A percentile compares a stretch with the other conserved stretches of the same genome.
phyloP scores from a whole-genome alignment of 53 echinoderm and acorn worm genomes.

The Astropecten irregularis region DNA sequence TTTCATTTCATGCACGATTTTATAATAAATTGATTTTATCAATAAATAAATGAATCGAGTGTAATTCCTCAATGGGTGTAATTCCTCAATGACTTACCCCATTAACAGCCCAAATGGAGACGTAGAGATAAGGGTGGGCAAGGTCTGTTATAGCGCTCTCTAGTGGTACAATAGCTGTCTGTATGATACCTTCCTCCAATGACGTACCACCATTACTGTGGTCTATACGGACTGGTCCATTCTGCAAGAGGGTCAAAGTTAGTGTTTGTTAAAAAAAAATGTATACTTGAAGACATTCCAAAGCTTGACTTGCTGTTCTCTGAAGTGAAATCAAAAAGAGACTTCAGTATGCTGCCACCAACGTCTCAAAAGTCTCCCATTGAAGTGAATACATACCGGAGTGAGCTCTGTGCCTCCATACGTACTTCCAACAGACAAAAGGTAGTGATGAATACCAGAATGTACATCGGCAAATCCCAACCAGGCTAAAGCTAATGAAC shows the following conservation, averaged over 20 bases:
- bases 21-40: too few species aligned
- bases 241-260: too few species aligned
- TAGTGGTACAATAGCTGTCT: constrained; percentile 16
- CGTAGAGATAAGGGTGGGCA: constrained; percentile 16
- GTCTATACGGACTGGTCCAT: constrained; percentile 21
- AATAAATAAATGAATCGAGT: too few species aligned
- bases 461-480: constrained; percentile 24
- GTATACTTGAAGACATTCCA: too few species aligned
- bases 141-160: not conserved
- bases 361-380: too few species aligned
- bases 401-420: constrained; percentile 32
- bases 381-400: constrained; percentile 11
- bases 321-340: too few species aligned
- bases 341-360: too few species aligned
- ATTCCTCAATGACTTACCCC: too few species aligned
- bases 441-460: constrained; percentile 54
- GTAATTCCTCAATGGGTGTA: not conserved
- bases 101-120: constrained; percentile 50
- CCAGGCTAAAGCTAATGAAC: constrained; percentile 42
- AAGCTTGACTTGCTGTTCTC: too few species aligned
- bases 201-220: constrained; percentile 15
- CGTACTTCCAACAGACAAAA: constrained; percentile 36
- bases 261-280: too few species aligned
- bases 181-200: constrained; percentile 30
- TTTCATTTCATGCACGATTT: too few species aligned